Conservation (phyloP, 2,113 vertebrate species). For the Mohoua ochrocephala region DNA sequence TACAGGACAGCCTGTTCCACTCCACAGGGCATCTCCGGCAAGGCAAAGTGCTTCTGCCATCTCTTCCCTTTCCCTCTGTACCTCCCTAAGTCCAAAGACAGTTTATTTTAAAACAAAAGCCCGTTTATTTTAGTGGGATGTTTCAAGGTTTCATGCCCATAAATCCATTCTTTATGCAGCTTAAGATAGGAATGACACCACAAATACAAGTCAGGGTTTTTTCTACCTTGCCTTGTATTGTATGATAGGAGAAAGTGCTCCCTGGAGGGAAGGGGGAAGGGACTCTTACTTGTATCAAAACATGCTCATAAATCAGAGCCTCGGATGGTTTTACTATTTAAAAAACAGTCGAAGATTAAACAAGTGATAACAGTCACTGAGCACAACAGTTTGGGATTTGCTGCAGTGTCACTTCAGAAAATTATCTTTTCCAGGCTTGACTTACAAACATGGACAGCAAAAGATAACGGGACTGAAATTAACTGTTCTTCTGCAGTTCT, state of each 20-base stretch:
- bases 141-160: not conserved
- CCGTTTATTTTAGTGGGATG: not conserved
- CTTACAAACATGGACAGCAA: not conserved
- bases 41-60: not conserved
- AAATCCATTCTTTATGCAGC: not conserved
- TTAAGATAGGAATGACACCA: not conserved
- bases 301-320: conserved; percentile 40
- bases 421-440: conserved; percentile 5
- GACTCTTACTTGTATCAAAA: conserved; percentile 30
- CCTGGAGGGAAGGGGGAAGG: not conserved
- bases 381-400: not conserved
- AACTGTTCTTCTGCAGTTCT: not conserved
- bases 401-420: not conserved
- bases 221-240: not conserved
- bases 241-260: not conserved
- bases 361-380: not conserved
- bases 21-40: not conserved
- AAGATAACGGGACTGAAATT: not conserved
- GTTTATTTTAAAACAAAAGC: not conserved
- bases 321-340: conserved; percentile 52
- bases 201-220: not conserved
- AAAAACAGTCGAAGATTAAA: conserved; percentile 37
- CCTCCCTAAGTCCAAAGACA: not conserved
- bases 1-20: not conserved
- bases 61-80: not conserved